Percentiles rank a stretch among this genome's conserved stretches.
These are phyloP conservation scores for Ctena decussata DNA, from an alignment of 2,888 invertebrate species.

Conservation along the genomic window DNA sequence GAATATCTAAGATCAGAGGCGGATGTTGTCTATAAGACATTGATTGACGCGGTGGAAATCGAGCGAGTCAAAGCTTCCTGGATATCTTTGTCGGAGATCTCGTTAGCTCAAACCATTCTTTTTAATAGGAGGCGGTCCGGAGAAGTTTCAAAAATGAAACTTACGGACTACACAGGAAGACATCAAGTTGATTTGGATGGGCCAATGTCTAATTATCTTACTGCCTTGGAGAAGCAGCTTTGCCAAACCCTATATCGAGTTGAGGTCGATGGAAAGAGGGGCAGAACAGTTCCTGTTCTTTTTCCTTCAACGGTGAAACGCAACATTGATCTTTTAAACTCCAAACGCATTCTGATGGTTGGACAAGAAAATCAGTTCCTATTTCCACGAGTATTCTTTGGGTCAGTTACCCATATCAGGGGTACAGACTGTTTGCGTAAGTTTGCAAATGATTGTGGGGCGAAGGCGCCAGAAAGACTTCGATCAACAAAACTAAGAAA, in stretches of 20 bases:
- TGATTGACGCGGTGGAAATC: background rate
- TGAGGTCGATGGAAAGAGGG: background rate
- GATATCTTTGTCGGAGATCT: background rate
- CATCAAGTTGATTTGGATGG: background rate
- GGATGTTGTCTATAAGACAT: background rate
- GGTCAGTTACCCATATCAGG: slow-evolving; percentile 7
- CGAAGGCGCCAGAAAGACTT: slow-evolving; percentile 6
- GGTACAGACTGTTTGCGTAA: slow-evolving; percentile 11
- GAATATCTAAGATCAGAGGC: background rate
- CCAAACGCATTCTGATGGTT: background rate
- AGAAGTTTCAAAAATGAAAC: slow-evolving; percentile 18
- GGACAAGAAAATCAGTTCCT: background rate
- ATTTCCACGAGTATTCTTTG: slow-evolving; percentile 6
- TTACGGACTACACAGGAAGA: background rate
- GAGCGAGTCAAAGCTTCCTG: background rate
- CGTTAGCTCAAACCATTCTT: slow-evolving; percentile 6
- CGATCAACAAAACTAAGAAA: slow-evolving; percentile 23
- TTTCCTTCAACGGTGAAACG: background rate
- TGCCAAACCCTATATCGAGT: background rate
- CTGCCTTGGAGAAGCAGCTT: background rate
- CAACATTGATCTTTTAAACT: background rate
- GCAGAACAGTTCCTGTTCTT: background rate
- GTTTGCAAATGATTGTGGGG: slow-evolving; percentile 11
- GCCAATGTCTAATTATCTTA: background rate
- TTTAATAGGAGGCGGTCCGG: slow-evolving; percentile 24